Evolutionary conservation across 2,797 vertebrate genomes (phyloP), one percentile per base, ranked within the genome.

Genomic region (Coregonus sp.): DNA sequence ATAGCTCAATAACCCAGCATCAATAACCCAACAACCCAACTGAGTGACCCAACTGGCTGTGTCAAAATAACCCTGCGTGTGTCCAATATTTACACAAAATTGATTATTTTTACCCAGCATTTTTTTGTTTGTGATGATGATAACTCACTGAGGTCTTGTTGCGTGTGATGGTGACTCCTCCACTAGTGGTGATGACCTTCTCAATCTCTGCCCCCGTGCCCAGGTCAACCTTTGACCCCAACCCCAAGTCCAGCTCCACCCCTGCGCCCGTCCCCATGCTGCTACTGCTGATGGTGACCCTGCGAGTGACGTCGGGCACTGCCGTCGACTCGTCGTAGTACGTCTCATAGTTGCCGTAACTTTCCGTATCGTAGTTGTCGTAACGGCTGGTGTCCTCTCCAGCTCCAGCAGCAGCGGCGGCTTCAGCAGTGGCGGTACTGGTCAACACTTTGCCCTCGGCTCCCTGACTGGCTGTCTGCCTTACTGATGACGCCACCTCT

Each of bases 281-380:
- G 14, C 83, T 70, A 59, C 76, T 52, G 18, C 81, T 90, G 85
- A 92, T 78, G 75, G 83, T 90, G 82, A 94, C 65, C 0, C 78
- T 87, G 0, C 61, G 74, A 7, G 86, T 59, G 35, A 69, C 77
- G 5, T 86, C 90, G 0, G 94, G 92, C 0, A 67, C 5, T 0
- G 82, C 12, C 0, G 91, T 95, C 1, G 89, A 31, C 74, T 94
- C 93, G 0, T 92, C 89, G 14, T 93, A 93, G 82, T 92, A 91
- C 18, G 29, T 68, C 0, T 86, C 89, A 15, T 93, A 94, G 81
- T 47, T 77, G 0, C 15, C 85, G 0, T 93, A 93, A 52, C 0
- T 1, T 2, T 61, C 56, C 2, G 56, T 61, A 7, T 92, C 90
- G 0, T 92, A 92, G 78, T n/a, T 51, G 0, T 90, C 89, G 0